These are phyloP conservation scores for Vultur gryphus DNA, from an alignment of 2,797 vertebrate species.

Conservation along the genomic window DNA sequence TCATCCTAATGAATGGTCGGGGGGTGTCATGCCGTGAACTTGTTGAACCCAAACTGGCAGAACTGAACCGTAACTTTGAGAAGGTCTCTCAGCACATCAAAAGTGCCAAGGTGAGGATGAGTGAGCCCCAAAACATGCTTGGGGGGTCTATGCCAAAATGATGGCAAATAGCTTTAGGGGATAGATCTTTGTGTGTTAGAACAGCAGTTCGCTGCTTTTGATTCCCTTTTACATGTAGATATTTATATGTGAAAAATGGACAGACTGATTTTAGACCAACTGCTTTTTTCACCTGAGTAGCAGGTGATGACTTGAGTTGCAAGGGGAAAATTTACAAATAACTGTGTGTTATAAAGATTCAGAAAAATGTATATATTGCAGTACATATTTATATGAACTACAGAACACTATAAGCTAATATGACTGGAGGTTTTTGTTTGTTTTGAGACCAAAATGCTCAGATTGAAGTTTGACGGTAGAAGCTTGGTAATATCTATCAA, in stretches of 20 bases:
- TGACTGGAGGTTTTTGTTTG: not conserved
- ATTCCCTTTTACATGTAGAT: not conserved
- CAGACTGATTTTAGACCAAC: not conserved
- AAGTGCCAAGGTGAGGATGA: constrained; percentile 82
- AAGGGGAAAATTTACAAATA: not conserved
- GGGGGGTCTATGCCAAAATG: not conserved
- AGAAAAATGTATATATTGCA: not conserved
- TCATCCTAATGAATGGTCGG: constrained; percentile 88
- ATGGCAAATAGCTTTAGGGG: not conserved
- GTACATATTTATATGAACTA: not conserved
- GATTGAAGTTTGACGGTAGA: not conserved
- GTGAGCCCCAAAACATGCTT: rapidly evolving
- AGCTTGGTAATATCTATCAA: not conserved
- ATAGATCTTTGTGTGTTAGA: not conserved
- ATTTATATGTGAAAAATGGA: not conserved
- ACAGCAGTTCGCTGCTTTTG: not conserved
- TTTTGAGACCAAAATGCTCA: not conserved
- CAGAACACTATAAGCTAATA: not conserved
- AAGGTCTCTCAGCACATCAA: constrained; percentile 95
- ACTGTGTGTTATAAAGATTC: not conserved
- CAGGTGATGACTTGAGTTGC: not conserved
- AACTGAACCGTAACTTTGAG: constrained; percentile 93
- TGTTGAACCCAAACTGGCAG: constrained; percentile 91
- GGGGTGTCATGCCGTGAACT: constrained; percentile 85
- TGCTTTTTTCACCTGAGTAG: not conserved